Evolutionary conservation across 2,113 vertebrate species (phyloP).

Genomic region (Circaetus gallicus): DNA sequence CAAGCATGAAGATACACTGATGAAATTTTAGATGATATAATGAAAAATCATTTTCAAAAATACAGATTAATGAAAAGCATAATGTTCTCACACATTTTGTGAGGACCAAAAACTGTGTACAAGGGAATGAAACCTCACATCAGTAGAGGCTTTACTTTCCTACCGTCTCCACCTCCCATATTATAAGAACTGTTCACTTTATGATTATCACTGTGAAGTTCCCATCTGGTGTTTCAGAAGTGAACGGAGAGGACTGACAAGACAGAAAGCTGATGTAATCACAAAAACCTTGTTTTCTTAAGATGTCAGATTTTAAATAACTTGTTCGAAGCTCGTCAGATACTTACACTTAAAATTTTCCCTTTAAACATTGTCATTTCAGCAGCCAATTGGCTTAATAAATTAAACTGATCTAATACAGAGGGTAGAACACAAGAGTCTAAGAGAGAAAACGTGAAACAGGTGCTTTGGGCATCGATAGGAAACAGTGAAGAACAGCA

Average conservation of each 20-base stretch:
- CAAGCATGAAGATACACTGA: background rate
- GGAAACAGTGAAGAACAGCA: background rate
- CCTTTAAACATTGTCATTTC: background rate
- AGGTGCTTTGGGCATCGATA: background rate
- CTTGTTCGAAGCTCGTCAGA: background rate
- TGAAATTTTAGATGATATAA: background rate
- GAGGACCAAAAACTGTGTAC: background rate
- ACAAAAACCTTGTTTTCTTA: background rate
- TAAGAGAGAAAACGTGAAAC: background rate
- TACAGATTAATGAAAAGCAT: background rate
- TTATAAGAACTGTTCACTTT: background rate
- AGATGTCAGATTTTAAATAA: background rate
- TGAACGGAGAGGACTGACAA: background rate
- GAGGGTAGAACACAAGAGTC: background rate
- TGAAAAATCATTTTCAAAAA: background rate
- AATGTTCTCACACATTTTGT: background rate
- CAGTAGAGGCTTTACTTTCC: background rate
- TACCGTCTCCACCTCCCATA: background rate
- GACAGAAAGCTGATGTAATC: background rate
- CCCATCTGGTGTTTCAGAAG: background rate
- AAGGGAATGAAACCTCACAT: background rate
- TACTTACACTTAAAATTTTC: background rate
- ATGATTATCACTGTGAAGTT: background rate
- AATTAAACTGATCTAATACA: background rate
- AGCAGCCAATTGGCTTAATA: background rate